Evolutionary conservation across 2,888 invertebrate genomes (phyloP).

Genomic region (Hydropsyche betteni): DNA sequence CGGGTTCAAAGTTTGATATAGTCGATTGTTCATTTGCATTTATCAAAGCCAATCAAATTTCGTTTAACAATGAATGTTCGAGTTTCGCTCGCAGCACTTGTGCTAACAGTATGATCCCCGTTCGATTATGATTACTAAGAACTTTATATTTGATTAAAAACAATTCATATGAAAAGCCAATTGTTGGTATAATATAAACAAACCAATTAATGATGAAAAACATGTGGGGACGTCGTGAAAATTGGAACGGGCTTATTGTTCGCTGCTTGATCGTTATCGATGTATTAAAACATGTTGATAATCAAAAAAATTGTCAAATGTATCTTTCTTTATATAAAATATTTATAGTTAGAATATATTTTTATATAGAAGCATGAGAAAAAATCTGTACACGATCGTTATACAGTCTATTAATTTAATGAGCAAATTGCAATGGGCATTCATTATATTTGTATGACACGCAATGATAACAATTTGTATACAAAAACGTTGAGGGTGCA

Average conservation of each 20-base stretch:
- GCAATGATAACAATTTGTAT: constrained; percentile 19
- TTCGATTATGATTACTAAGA: constrained; percentile 27
- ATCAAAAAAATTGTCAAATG: too few species aligned
- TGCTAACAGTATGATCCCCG: constrained; percentile 11
- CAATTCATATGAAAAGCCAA: constrained; percentile 14
- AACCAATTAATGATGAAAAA: constrained; percentile 20
- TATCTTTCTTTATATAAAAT: too few species aligned
- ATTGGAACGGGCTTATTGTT: background rate
- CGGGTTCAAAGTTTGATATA: too few species aligned
- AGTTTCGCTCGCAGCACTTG: constrained; percentile 7
- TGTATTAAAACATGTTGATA: too few species aligned
- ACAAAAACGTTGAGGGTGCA: constrained; percentile 19
- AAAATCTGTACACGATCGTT: constrained; percentile 4
- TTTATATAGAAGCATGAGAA: background rate
- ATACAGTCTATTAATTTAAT: background rate
- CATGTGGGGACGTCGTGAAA: constrained; percentile 2
- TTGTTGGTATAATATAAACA: constrained; percentile 10
- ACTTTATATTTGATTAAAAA: constrained; percentile 31
- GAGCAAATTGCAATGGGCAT: constrained; percentile 1
- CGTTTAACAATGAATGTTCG: too few species aligned
- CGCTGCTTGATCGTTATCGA: too few species aligned
- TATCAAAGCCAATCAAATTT: constrained; percentile 29
- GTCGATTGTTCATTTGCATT: too few species aligned
- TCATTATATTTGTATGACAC: constrained; percentile 1
- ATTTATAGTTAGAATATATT: too few species aligned